Evolutionary conservation across 1,140 invertebrate genomes (phyloP), one percentile per base, ranked within the genome.

Genomic region (Rhopalosiphum padi): DNA sequence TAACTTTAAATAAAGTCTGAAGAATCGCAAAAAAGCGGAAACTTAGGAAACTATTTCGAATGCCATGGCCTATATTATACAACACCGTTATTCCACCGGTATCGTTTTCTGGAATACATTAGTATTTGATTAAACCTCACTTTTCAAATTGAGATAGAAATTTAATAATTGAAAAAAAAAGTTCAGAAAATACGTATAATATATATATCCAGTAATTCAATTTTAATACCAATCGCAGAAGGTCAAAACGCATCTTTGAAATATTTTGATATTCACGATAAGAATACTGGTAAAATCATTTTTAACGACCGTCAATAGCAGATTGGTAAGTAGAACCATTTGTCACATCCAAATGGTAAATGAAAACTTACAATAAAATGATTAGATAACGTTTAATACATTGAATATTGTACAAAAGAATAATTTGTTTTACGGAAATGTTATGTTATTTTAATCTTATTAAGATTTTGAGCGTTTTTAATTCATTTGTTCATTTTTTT

Each of bases 61-160:
- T 18, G 86, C n/a, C 86, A n/a, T 48, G 86, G 18, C 46, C n/a
- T 51, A 22, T 88, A 35, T 30, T 30, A n/a, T 88, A 85, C 9
- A 46, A 41, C 5, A 15, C 30, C 8, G 46, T 51, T 15, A 5
- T 30, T 85, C 11, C 18, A 30, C 9, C 9, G 41, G 86, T n/a
- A 48, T 88, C 46, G 46, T 22, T 88, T 88, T 88, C 7, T 23
- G 46, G 30, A 88, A 88, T 88, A 88, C 18, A 88, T 88, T 48
- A 88, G 30, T 35, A 35, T 48, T 88, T 88, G 2, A 35, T 88
- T 35, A 88, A 85, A 83, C 77, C 22, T 37, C 35, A 83, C 7
- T 83, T 83, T 37, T 83, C 2, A 18, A 83, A 23, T 77, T 35
- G 4, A 77, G 15, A 77, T 18, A 15, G 18, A n/a, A 77, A 68